Evolutionary conservation across 2,797 vertebrate genomes (phyloP).

Genomic region (Pseudochaenichthys georgianus): DNA sequence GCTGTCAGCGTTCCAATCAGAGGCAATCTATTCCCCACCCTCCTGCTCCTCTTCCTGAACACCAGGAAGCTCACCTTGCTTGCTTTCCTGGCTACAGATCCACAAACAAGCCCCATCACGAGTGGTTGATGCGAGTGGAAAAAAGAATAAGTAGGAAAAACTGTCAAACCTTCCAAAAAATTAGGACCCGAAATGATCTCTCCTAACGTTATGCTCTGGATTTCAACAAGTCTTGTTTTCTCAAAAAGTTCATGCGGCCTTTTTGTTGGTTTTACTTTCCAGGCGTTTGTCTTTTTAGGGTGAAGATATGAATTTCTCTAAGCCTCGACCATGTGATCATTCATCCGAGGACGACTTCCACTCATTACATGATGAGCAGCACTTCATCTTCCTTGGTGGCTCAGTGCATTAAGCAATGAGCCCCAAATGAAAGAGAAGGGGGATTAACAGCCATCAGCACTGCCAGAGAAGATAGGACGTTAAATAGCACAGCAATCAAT

Average conservation of each 20-base stretch:
- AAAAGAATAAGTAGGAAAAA: slow-evolving; percentile 7
- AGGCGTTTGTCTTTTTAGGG: slow-evolving; percentile 68
- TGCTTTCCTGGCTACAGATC: slow-evolving; percentile 46
- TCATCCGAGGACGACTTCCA: slow-evolving; percentile 23
- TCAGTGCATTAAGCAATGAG: slow-evolving; percentile 40
- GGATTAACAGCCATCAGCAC: slow-evolving; percentile 42
- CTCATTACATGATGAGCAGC: slow-evolving; percentile 47
- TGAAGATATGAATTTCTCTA: slow-evolving; percentile 58
- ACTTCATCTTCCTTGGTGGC: slow-evolving; percentile 50
- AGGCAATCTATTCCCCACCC: slow-evolving; percentile 7
- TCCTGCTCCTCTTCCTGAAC: slow-evolving; percentile 22
- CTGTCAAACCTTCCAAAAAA: slow-evolving; percentile 21
- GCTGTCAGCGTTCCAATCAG: slow-evolving; percentile 27
- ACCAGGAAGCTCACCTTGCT: slow-evolving; percentile 49
- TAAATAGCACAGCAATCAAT: slow-evolving; percentile 16
- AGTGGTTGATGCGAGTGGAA: slow-evolving; percentile 32
- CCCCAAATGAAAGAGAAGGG: slow-evolving; percentile 23
- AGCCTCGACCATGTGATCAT: slow-evolving; percentile 41
- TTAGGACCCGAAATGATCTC: slow-evolving; percentile 30
- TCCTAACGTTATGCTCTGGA: slow-evolving; percentile 58
- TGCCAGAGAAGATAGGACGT: slow-evolving; percentile 44
- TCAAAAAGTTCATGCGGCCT: slow-evolving; percentile 56
- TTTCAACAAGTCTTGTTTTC: slow-evolving; percentile 69
- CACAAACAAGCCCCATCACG: slow-evolving; percentile 34
- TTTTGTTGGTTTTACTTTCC: slow-evolving; percentile 74